phyloP scores from a whole-genome alignment of 2,888 invertebrate species.

The Rosalia funebris region DNA sequence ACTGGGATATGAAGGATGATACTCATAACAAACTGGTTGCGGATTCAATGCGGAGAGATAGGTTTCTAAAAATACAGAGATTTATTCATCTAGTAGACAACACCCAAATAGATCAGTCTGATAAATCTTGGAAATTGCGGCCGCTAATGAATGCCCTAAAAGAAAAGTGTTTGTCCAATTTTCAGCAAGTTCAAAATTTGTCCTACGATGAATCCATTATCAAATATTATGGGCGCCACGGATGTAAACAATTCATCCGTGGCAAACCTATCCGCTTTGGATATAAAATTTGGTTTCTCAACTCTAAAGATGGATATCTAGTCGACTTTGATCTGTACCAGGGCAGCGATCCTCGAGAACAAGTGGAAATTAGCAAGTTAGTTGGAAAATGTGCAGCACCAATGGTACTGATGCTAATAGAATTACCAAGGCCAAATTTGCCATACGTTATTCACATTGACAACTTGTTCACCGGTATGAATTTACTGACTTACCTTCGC shows the following conservation, averaged over 20 bases:
- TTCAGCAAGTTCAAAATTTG: not conserved
- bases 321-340: slow-evolving; percentile 52
- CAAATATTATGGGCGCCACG: not conserved
- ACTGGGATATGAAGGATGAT: slow-evolving; percentile 5
- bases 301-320: slow-evolving; percentile 47
- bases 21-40: not conserved
- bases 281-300: slow-evolving; percentile 50
- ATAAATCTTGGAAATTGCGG: not conserved
- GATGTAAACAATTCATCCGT: slow-evolving; percentile 31
- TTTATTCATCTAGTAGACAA: not conserved
- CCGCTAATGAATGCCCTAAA: not conserved
- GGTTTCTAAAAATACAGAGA: slow-evolving; percentile 6
- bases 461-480: slow-evolving; percentile 45
- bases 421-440: slow-evolving; percentile 28
- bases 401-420: slow-evolving; percentile 1
- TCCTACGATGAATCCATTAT: slow-evolving; percentile 1
- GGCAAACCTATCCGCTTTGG: slow-evolving; percentile 54
- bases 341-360: slow-evolving; percentile 38
- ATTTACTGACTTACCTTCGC: slow-evolving; percentile 1
- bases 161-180: not conserved
- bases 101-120: not conserved
- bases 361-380: slow-evolving; percentile 1
- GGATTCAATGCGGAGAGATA: not conserved
- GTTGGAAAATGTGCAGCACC: slow-evolving; percentile 26
- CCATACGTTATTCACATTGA: slow-evolving; percentile 41